Percentiles rank a stretch among this genome's conserved stretches.
Conservation (phyloP, 2,888 invertebrate genomes). For the Rhagium mordax region DNA sequence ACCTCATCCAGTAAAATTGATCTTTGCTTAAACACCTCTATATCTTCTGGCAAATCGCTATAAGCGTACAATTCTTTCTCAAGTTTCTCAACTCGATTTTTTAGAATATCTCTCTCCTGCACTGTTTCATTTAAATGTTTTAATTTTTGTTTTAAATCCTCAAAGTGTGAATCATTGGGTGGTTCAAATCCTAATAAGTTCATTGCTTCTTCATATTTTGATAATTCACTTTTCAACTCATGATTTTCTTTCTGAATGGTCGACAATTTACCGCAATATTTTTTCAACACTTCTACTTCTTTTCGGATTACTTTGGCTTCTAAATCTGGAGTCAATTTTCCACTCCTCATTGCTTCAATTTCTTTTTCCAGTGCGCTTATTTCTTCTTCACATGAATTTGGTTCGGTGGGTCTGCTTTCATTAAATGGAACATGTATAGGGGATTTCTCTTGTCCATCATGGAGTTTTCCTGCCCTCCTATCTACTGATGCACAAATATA, state of each 20-base stretch:
- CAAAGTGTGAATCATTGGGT: slow-evolving; percentile 30
- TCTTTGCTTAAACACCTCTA: slow-evolving; percentile 59
- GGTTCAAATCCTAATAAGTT: slow-evolving; percentile 35
- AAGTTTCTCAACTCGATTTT: slow-evolving; percentile 55
- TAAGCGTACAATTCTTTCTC: slow-evolving; percentile 60
- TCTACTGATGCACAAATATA: slow-evolving; percentile 19
- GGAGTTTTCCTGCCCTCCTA: slow-evolving; percentile 26
- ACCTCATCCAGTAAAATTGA: slow-evolving; percentile 61
- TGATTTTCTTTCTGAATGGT: slow-evolving; percentile 64
- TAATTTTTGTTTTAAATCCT: slow-evolving; percentile 49
- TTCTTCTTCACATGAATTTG: slow-evolving; percentile 54
- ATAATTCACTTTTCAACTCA: slow-evolving; percentile 54
- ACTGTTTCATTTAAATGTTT: slow-evolving; percentile 48
- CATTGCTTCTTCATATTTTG: slow-evolving; percentile 44
- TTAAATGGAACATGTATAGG: slow-evolving; percentile 10
- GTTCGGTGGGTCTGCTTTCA: slow-evolving; percentile 9
- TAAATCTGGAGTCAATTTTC: slow-evolving; percentile 55
- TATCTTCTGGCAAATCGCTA: slow-evolving; percentile 59
- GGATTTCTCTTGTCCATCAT: slow-evolving; percentile 23
- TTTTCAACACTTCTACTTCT: slow-evolving; percentile 63
- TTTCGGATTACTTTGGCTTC: slow-evolving; percentile 63
- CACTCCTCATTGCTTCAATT: slow-evolving; percentile 57
- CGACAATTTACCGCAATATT: slow-evolving; percentile 63
- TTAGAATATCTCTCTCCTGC: slow-evolving; percentile 59
- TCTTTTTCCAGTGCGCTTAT: slow-evolving; percentile 60